These are phyloP conservation scores for Heloderma charlesbogerti DNA, from an alignment of 2,113 vertebrate genomes.

Conservation along the genomic window DNA sequence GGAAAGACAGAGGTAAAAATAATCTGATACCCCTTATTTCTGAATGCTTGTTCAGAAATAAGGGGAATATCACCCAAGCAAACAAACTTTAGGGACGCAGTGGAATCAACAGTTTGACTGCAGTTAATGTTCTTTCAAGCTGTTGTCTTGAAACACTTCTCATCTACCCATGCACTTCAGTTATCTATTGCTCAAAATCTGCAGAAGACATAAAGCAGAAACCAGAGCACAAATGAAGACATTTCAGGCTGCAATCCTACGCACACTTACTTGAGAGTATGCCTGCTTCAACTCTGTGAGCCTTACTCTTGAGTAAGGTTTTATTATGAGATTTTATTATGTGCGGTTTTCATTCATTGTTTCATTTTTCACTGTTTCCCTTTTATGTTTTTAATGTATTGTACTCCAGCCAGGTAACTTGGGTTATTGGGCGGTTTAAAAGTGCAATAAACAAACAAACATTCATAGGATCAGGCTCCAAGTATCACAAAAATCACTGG, in stretches of 20 bases:
- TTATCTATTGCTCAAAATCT: conserved; percentile 11
- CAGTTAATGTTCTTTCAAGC: conserved; percentile 36
- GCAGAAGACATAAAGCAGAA: conserved; percentile 18
- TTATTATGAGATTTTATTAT: not conserved
- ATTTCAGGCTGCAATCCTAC: not conserved
- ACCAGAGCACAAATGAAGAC: not conserved
- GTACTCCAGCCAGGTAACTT: too few species aligned
- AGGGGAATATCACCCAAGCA: not conserved
- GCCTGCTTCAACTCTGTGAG: not conserved
- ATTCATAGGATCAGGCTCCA: not conserved
- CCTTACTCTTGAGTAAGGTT: not conserved
- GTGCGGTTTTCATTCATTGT: not conserved
- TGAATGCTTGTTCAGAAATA: not conserved
- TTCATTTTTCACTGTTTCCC: not conserved
- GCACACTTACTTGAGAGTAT: not conserved
- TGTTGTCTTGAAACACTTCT: conserved; percentile 15
- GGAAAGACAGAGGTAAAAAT: not conserved
- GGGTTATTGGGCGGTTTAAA: too few species aligned
- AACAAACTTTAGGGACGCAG: not conserved
- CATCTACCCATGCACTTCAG: conserved; percentile 37
- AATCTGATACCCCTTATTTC: conserved; percentile 4
- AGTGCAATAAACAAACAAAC: too few species aligned
- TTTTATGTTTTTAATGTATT: not conserved
- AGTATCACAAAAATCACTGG: not conserved
- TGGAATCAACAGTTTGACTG: not conserved